A percentile compares a stretch with the other conserved stretches of the same genome.
phyloP scores from a whole-genome alignment of 2,113 vertebrate genomes.

The Apus apus region DNA sequence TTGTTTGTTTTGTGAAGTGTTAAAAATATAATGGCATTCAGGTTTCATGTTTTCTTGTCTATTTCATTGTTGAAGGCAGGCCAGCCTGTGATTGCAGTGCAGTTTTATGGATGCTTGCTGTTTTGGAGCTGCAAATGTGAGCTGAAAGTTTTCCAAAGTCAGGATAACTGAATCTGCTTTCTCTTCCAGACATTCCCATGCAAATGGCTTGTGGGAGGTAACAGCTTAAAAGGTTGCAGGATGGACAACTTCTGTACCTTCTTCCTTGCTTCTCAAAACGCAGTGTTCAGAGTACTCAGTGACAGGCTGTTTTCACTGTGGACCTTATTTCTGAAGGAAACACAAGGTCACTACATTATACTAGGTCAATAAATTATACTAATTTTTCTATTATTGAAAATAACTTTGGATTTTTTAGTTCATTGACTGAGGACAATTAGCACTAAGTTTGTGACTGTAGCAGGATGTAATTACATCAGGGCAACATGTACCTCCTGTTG shows the following conservation, averaged over 20 bases:
- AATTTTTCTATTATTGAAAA: neutral
- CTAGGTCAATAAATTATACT: neutral
- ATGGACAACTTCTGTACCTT: slow-evolving; percentile 8
- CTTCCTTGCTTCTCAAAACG: neutral
- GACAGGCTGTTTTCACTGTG: neutral
- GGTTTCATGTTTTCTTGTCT: neutral
- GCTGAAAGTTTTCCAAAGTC: slow-evolving; percentile 34
- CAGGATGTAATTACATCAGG: slow-evolving; percentile 31
- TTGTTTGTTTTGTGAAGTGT: neutral
- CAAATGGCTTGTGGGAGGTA: slow-evolving; percentile 30
- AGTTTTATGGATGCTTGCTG: neutral
- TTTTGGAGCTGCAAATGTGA: slow-evolving; percentile 40
- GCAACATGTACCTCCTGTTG: neutral
- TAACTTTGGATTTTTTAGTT: neutral
- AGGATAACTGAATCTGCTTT: slow-evolving; percentile 1
- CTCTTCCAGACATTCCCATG: slow-evolving; percentile 30
- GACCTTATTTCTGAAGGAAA: neutral
- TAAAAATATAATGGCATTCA: neutral
- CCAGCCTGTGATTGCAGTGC: neutral
- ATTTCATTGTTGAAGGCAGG: neutral
- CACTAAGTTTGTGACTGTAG: neutral
- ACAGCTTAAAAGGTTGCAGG: slow-evolving; percentile 16
- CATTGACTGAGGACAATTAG: neutral
- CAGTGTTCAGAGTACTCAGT: neutral
- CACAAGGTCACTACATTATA: neutral